Conservation (phyloP, 1,140 invertebrate species). For the Hyles vespertilio region DNA sequence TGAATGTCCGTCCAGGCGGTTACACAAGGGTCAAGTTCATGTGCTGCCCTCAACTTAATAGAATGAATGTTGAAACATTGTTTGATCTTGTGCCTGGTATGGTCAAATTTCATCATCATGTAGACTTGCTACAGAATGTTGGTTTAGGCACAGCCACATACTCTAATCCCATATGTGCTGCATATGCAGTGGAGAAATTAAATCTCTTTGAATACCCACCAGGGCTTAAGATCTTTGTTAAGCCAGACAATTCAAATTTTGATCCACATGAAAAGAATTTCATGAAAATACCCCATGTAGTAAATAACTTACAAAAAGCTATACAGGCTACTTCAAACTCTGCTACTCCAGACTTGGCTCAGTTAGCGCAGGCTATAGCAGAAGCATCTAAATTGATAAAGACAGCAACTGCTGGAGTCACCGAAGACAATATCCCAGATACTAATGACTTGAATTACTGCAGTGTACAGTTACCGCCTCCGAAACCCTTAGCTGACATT, state of each 20-base stretch:
- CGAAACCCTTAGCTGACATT: slow-evolving; percentile 82
- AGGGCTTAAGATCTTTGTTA: slow-evolving; percentile 54
- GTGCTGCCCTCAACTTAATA: slow-evolving; percentile 46
- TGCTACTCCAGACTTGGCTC: slow-evolving; percentile 40
- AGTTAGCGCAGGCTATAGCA: slow-evolving; percentile 59
- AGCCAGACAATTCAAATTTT: slow-evolving; percentile 47
- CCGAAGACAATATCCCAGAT: slow-evolving; percentile 11
- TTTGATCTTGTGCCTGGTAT: slow-evolving; percentile 61
- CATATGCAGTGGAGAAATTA: slow-evolving; percentile 50
- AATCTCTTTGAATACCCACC: slow-evolving; percentile 67
- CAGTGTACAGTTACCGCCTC: slow-evolving; percentile 82
- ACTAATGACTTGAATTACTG: slow-evolving; percentile 38
- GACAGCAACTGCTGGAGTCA: slow-evolving; percentile 38
- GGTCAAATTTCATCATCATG: slow-evolving; percentile 41
- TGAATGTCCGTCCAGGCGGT: no score
- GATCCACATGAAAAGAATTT: slow-evolving; percentile 44
- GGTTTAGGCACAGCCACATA: slow-evolving; percentile 49
- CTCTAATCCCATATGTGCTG: slow-evolving; percentile 42
- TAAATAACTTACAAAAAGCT: slow-evolving; percentile 58
- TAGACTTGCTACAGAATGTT: slow-evolving; percentile 42
- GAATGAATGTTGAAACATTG: slow-evolving; percentile 48
- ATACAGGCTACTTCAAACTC: slow-evolving; percentile 25
- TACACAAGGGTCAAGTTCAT: no score
- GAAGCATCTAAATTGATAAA: slow-evolving; percentile 61
- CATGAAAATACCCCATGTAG: slow-evolving; percentile 35